phyloP scores from a whole-genome alignment of 53 echinoderm and acorn worm genomes.

The Patiria pectinifera region DNA sequence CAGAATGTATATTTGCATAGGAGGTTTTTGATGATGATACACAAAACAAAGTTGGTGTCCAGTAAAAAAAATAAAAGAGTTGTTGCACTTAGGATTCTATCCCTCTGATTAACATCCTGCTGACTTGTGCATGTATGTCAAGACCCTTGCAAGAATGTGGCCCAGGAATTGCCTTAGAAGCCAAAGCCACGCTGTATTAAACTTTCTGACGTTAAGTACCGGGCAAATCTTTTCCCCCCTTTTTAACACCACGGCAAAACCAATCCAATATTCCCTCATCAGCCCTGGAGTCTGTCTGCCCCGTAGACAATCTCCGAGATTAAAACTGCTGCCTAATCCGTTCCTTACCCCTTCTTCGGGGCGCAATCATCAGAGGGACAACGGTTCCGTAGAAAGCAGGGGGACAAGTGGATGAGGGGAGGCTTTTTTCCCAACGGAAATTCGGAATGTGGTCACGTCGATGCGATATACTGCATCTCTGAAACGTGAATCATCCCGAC shows the following conservation, averaged over 20 bases:
- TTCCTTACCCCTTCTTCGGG: neutral
- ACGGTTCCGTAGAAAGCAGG: neutral
- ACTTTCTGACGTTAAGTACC: slow-evolving; percentile 34
- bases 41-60: too few relatives aligned
- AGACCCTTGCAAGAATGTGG: neutral
- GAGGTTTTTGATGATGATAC: too few relatives aligned
- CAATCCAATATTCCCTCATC: slow-evolving; percentile 55
- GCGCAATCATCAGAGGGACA: neutral
- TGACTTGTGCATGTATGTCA: neutral
- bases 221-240: slow-evolving; percentile 15
- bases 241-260: slow-evolving; percentile 29
- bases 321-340: slow-evolving; percentile 28
- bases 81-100: too few relatives aligned
- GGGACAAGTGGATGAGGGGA: too few relatives aligned
- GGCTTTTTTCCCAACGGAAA: neutral
- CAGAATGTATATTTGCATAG: too few relatives aligned
- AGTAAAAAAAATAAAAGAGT: too few relatives aligned
- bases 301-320: slow-evolving; percentile 52
- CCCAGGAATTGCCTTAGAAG: neutral
- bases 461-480: neutral
- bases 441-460: slow-evolving; percentile 31
- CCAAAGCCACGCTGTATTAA: slow-evolving; percentile 11
- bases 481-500: neutral
- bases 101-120: neutral
- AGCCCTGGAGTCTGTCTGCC: slow-evolving; percentile 18